phyloP scores from a whole-genome alignment of 2,797 vertebrate species.

The Sebastes trivittatus region DNA sequence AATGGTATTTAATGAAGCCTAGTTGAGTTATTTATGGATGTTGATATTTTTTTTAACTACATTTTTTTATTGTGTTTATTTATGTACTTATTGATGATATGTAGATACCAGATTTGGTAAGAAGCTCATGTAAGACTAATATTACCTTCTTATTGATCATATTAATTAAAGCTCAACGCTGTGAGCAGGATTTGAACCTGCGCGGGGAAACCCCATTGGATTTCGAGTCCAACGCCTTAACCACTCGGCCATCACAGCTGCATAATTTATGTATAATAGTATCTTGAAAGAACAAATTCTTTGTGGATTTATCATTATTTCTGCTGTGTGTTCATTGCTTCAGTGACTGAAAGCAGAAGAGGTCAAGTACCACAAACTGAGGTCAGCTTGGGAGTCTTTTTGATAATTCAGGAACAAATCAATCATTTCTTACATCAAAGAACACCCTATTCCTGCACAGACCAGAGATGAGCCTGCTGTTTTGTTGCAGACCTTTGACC shows the following conservation, averaged over 20 bases:
- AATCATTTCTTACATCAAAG: background rate
- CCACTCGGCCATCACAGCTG: constrained; percentile 41
- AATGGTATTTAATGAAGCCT: no score
- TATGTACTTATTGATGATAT: no score
- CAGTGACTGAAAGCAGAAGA: background rate
- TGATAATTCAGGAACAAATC: background rate
- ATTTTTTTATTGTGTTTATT: no score
- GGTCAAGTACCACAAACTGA: background rate
- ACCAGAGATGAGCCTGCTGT: background rate
- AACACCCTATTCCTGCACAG: background rate
- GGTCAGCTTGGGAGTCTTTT: background rate
- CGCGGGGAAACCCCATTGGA: constrained; percentile 37
- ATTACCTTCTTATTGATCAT: background rate
- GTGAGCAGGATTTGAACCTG: constrained; percentile 52
- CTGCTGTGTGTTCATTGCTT: background rate
- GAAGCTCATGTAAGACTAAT: no score
- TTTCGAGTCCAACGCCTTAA: constrained; percentile 50
- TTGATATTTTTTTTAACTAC: no score
- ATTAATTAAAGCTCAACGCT: background rate
- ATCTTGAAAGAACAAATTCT: no score
- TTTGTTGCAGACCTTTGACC: background rate
- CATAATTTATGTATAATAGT: fast-evolving
- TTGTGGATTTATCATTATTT: no score
- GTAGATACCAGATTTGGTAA: no score
- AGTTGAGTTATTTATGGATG: no score